Conservation (phyloP, 2,113 vertebrate species). For the Phainopepla nitens region DNA sequence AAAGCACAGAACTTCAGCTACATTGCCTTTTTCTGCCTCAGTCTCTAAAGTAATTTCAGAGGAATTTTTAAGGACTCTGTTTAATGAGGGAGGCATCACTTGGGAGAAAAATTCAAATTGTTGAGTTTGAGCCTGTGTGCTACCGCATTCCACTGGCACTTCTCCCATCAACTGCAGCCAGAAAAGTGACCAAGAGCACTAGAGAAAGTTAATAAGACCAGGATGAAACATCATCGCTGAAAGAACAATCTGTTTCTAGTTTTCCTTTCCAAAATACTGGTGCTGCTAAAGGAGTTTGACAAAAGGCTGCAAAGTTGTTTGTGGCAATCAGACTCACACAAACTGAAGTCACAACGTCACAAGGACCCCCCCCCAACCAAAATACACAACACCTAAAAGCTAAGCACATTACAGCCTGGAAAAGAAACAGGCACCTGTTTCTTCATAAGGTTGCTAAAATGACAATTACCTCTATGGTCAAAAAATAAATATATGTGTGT, state of each 20-base stretch:
- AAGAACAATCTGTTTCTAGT: neutral
- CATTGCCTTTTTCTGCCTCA: neutral
- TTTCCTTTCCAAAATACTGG: neutral
- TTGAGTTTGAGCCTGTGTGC: constrained; percentile 25
- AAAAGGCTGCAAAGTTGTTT: neutral
- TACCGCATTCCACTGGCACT: constrained; percentile 39
- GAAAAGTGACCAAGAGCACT: neutral
- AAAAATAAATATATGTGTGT: neutral
- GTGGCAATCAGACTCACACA: neutral
- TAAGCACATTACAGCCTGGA: neutral
- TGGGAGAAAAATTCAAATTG: constrained; percentile 28
- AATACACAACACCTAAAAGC: neutral
- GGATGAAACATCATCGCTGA: neutral
- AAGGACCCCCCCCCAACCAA: neutral
- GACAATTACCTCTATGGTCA: neutral
- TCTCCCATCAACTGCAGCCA: constrained; percentile 26
- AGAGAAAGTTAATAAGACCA: constrained; percentile 37
- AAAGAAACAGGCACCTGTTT: neutral
- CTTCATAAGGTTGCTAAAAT: neutral
- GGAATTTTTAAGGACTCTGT: constrained; percentile 17
- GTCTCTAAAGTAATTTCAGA: neutral
- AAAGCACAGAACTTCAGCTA: neutral
- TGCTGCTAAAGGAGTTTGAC: neutral
- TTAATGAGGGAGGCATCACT: constrained; percentile 52
- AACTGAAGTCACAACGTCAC: neutral